Conservation (phyloP, 2,113 vertebrate species). For the Cryptotis parvus region DNA sequence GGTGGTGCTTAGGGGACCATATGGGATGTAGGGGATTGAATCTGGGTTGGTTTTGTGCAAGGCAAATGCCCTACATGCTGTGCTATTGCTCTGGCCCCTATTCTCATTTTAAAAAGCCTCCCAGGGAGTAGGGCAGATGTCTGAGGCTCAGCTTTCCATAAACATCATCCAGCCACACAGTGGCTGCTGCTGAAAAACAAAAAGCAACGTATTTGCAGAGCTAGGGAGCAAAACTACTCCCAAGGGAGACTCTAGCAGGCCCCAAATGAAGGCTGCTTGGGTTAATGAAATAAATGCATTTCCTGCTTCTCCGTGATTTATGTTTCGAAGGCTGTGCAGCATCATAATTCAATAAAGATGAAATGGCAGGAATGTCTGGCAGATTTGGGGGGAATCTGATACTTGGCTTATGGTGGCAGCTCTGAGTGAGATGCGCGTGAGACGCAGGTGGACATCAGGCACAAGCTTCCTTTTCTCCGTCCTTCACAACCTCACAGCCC, state of each 20-base stretch:
- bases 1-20: no score
- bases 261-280: not conserved
- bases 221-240: not conserved
- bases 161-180: not conserved
- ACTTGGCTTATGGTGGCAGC: conserved; percentile 38
- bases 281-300: conserved; percentile 64
- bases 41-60: no score
- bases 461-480: not conserved
- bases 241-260: not conserved
- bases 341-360: conserved; percentile 67
- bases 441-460: not conserved
- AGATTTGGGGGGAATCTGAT: conserved; percentile 35
- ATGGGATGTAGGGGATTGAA: no score
- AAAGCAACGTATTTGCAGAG: not conserved
- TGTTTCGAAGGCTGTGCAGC: conserved; percentile 28
- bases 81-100: no score
- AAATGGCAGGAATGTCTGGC: conserved; percentile 67
- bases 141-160: conserved; percentile 13
- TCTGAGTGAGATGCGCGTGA: not conserved
- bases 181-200: not conserved
- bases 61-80: no score
- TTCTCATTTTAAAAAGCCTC: no score
- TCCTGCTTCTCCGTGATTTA: conserved; percentile 60
- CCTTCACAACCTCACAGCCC: not conserved
- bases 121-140: not conserved